A percentile compares a stretch with the other conserved stretches of the same genome.
phyloP scores from a whole-genome alignment of 2,113 vertebrate species.

The Sialia sialis region DNA sequence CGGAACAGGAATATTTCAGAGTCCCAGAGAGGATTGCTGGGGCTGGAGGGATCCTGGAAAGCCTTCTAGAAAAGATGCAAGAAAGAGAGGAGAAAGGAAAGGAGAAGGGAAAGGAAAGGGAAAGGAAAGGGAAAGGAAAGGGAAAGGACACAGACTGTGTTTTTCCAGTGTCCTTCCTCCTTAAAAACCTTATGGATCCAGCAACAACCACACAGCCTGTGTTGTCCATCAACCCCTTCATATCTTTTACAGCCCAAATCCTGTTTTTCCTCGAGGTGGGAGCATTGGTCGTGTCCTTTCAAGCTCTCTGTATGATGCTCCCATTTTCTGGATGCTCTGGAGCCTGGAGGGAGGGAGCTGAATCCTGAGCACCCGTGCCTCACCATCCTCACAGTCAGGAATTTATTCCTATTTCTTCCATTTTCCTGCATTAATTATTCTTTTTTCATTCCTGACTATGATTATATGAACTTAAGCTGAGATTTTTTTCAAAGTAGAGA shows the following conservation, averaged over 20 bases:
- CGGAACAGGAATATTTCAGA: background rate
- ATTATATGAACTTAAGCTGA: background rate
- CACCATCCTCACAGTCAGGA: background rate
- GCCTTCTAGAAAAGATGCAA: background rate
- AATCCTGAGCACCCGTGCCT: background rate
- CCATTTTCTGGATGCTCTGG: rapidly evolving
- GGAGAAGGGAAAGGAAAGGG: no score
- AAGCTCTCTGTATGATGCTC: rapidly evolving
- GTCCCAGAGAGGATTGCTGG: background rate
- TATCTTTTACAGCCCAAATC: background rate
- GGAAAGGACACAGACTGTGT: rapidly evolving
- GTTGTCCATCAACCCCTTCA: rapidly evolving
- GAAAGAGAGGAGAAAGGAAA: no score
- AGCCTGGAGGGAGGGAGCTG: background rate
- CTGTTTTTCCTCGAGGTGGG: background rate
- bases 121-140: no score
- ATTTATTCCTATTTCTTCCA: background rate
- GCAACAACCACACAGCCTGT: background rate
- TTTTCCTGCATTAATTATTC: background rate
- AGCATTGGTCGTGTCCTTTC: background rate
- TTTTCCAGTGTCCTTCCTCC: background rate
- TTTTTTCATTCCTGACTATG: background rate
- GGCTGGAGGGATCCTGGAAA: background rate
- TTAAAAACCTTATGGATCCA: background rate
- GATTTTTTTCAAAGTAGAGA: background rate